Evolutionary conservation across 2,113 vertebrate genomes (phyloP), one percentile per base, ranked within the genome.

Genomic region (Sinocyclocheilus rhinocerous): DNA sequence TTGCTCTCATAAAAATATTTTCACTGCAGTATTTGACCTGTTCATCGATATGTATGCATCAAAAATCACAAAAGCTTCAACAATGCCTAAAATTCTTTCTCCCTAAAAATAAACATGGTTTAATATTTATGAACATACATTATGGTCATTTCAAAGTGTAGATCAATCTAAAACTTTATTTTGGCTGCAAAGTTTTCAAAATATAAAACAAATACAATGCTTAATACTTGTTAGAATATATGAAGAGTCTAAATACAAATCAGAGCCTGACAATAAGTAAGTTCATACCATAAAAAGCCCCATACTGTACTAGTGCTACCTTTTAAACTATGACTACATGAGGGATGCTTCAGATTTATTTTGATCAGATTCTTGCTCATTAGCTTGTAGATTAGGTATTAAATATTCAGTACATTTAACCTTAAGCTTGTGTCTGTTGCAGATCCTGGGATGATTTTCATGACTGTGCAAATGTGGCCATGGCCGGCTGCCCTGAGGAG

Each of bases 401-500:
- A 10, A 8, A 75, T 10, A 63, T 50, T 76, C 61, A 33, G 13
- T 3, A 10, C 16, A 4, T 33, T 55, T 55, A 77, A 67, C 22
- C 63, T 79, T 39, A 69, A 15, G 24, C 15, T n/a, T 85, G 15
- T 75, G 57, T 78, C 0, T 89, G 79, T 81, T 89, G 79, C 91
- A 99, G 97, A 90, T 98, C 97, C 24, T 99, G 98, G 98, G 97
- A 98, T 8, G 95, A 97, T 7, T 99, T 99, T 90, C 97, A 99
- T 0, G 89, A 93, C 88, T 99, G 98, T 0, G 97, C 96, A 69
- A 98, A 95, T 0, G 76, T 89, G 80, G 97, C 97, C 11, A 95
- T 99, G 90, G 96, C 95, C 0, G 94, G 95, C 83, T 99, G 98
- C 90, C 98, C 98, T 0, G 94, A 98, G 48, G 97, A 99, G 67